A percentile compares a stretch with the other conserved stretches of the same genome.
These are phyloP conservation scores for Pagetopsis macropterus DNA, from an alignment of 2,797 vertebrate species.

Conservation along the genomic window DNA sequence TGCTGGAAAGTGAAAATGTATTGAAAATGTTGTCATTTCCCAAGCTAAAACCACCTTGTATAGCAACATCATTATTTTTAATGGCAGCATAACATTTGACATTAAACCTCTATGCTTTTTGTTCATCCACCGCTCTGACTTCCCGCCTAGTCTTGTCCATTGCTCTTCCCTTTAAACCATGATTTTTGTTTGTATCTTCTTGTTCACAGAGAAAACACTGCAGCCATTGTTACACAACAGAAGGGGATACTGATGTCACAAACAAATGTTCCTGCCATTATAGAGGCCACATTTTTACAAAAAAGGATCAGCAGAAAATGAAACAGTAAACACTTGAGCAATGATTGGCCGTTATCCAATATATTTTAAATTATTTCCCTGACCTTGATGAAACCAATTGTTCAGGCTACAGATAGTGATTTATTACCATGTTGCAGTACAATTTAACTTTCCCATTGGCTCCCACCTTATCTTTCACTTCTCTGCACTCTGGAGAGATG, in stretches of 20 bases:
- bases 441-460: not conserved
- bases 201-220: not conserved
- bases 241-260: not conserved
- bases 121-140: conserved; percentile 7
- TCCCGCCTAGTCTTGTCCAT: not conserved
- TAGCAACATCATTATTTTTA: not conserved
- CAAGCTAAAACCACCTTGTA: not conserved
- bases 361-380: no score
- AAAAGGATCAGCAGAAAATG: not conserved
- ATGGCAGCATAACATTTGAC: conserved; percentile 11
- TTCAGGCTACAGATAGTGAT: conserved; percentile 2
- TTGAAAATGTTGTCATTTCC: not conserved
- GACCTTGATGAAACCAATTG: conserved; percentile 14
- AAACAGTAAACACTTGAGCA: not conserved
- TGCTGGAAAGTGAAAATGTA: conserved; percentile 41
- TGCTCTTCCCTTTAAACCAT: not conserved
- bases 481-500: not conserved
- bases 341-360: no score
- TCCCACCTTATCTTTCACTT: not conserved
- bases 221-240: not conserved
- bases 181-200: not conserved
- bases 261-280: not conserved
- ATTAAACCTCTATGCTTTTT: not conserved
- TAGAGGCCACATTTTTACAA: not conserved
- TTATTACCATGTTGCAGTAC: not conserved